These are phyloP conservation scores for Drosophila pachea DNA, from an alignment of 1,140 invertebrate species.

Conservation along the genomic window DNA sequence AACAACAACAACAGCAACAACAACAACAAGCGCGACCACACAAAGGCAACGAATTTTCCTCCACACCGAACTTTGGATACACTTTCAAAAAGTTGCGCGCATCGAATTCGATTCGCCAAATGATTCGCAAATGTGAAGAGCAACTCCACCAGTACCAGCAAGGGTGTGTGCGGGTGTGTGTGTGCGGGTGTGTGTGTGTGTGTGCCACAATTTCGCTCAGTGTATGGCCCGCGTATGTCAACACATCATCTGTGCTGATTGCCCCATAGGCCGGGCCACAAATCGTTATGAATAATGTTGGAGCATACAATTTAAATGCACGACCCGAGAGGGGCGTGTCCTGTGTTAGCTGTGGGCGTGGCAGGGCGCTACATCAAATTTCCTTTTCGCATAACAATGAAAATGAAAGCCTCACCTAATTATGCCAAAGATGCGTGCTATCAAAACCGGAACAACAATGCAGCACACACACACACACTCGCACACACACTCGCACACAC, in stretches of 20 bases:
- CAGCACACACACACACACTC: not conserved
- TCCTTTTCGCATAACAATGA: slow-evolving; percentile 46
- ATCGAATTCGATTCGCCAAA: too few relatives aligned
- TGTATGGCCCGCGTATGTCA: slow-evolving; percentile 7
- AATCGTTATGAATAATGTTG: slow-evolving; percentile 61
- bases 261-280: slow-evolving; percentile 29
- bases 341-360: not conserved
- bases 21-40: not conserved
- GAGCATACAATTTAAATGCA: slow-evolving; percentile 33
- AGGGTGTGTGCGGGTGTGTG: too few relatives aligned
- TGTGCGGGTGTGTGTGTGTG: too few relatives aligned
- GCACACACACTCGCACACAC: not conserved
- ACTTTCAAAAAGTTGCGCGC: too few relatives aligned
- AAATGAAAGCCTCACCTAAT: slow-evolving; percentile 45
- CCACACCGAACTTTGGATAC: too few relatives aligned
- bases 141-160: too few relatives aligned
- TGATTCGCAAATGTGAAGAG: too few relatives aligned
- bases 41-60: too few relatives aligned
- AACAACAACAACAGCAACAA: not conserved
- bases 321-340: too few relatives aligned
- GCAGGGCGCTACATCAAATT: slow-evolving; percentile 37
- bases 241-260: slow-evolving; percentile 13
- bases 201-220: not conserved
- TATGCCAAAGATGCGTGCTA: slow-evolving; percentile 50
- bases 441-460: slow-evolving; percentile 18